Evolutionary conservation across 2,113 vertebrate genomes (phyloP).

Genomic region (Himantopus leucocephalus): DNA sequence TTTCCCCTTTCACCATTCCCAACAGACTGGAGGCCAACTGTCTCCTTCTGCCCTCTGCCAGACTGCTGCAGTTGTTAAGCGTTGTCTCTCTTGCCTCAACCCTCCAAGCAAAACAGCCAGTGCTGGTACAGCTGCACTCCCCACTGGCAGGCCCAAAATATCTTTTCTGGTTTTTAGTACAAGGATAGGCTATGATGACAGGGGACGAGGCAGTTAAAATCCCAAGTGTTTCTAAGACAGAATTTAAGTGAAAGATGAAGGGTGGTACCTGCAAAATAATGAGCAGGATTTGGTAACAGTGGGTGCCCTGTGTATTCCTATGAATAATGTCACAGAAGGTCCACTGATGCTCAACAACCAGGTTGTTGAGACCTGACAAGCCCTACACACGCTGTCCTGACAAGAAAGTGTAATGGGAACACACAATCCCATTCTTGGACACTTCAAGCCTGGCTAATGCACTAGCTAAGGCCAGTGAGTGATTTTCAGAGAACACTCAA

Average conservation of each 20-base stretch:
- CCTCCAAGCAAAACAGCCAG: background rate
- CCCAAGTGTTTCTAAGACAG: background rate
- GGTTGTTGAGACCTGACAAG: background rate
- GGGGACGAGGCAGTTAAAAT: background rate
- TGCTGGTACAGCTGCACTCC: background rate
- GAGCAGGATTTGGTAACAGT: background rate
- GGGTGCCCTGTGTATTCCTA: background rate
- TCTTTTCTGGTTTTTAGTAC: background rate
- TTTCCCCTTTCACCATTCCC: background rate
- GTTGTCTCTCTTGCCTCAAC: background rate
- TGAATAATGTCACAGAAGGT: background rate
- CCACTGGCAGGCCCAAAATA: background rate
- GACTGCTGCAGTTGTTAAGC: background rate
- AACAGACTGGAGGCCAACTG: background rate
- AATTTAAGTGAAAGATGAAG: background rate
- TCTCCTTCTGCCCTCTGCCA: background rate
- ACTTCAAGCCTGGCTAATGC: background rate
- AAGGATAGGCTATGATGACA: background rate
- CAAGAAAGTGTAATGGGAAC: background rate
- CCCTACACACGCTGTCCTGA: accelerated
- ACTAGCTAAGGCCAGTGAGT: background rate
- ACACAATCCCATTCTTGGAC: background rate
- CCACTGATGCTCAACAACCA: background rate
- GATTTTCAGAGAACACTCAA: background rate
- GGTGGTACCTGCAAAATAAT: background rate